phyloP scores from a whole-genome alignment of 2,888 invertebrate genomes.

The Hypolimnas misippus region DNA sequence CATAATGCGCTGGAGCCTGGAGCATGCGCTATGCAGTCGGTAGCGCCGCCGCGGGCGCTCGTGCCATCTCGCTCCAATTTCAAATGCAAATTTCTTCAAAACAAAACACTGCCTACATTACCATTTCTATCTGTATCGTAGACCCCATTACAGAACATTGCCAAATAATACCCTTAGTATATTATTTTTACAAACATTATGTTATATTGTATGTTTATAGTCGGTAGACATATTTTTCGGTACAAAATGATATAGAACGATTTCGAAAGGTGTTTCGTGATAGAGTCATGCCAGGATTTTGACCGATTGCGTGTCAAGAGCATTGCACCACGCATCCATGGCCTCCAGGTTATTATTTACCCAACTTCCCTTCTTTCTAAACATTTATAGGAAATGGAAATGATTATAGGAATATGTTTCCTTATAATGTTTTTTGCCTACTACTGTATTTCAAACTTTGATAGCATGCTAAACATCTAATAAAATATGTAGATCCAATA shows the following conservation, averaged over 20 bases:
- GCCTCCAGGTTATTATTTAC: conserved; percentile 54
- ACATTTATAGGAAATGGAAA: conserved; percentile 43
- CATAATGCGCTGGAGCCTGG: conserved; percentile 44
- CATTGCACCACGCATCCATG: conserved; percentile 59
- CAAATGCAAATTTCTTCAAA: conserved; percentile 60
- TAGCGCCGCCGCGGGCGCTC: conserved; percentile 76
- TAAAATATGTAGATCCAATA: not conserved
- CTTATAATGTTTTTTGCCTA: not conserved
- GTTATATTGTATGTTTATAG: no score
- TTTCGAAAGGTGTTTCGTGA: conserved; percentile 15
- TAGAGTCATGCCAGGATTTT: conserved; percentile 51
- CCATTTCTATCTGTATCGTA: conserved; percentile 5
- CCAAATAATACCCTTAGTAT: not conserved
- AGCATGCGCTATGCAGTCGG: conserved; percentile 56
- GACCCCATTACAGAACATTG: not conserved
- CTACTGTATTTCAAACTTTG: conserved; percentile 2
- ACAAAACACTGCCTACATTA: conserved; percentile 50
- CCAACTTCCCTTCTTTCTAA: conserved; percentile 49
- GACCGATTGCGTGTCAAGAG: conserved; percentile 65
- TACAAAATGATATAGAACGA: not conserved
- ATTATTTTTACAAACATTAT: not conserved
- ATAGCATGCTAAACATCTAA: conserved; percentile 10
- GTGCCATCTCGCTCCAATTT: conserved; percentile 79
- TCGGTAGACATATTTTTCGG: not conserved
- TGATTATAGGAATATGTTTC: conserved; percentile 7